Evolutionary conservation across 2,113 vertebrate species (phyloP).

Genomic region (Scopus umbretta): DNA sequence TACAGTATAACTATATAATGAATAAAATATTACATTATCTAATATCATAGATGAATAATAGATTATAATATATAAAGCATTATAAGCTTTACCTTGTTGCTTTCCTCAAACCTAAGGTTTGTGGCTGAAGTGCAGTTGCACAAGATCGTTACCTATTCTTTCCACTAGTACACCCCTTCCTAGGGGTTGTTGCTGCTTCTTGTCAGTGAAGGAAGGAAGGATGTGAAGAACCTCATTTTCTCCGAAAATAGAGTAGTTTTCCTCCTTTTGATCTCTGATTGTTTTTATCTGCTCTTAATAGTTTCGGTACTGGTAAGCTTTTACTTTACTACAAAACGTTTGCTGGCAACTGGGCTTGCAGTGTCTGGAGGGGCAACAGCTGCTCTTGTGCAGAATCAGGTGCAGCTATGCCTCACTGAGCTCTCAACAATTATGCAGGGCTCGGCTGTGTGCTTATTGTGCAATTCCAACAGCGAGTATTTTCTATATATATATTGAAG

Average conservation of each 20-base stretch:
- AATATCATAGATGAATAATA: too few relatives aligned
- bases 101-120: neutral
- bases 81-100: neutral
- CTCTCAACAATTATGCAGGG: neutral
- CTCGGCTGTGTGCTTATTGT: neutral
- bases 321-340: constrained; percentile 2
- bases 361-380: neutral
- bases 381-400: neutral
- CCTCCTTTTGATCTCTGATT: neutral
- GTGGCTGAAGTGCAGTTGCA: neutral
- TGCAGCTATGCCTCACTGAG: neutral
- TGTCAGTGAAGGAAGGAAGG: neutral
- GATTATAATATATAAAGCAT: too few relatives aligned
- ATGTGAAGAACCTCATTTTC: neutral
- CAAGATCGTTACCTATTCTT: neutral
- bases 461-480: neutral
- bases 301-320: neutral
- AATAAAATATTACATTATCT: neutral
- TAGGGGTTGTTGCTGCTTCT: neutral
- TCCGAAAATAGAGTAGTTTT: neutral
- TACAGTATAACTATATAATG: neutral
- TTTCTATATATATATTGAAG: neutral
- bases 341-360: neutral
- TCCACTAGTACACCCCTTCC: neutral
- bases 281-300: neutral